A percentile compares a stretch with the other conserved stretches of the same genome.
Evolutionary conservation across 2,888 invertebrate species (phyloP).

Genomic region (Spatulosminthurus flaviceps): DNA sequence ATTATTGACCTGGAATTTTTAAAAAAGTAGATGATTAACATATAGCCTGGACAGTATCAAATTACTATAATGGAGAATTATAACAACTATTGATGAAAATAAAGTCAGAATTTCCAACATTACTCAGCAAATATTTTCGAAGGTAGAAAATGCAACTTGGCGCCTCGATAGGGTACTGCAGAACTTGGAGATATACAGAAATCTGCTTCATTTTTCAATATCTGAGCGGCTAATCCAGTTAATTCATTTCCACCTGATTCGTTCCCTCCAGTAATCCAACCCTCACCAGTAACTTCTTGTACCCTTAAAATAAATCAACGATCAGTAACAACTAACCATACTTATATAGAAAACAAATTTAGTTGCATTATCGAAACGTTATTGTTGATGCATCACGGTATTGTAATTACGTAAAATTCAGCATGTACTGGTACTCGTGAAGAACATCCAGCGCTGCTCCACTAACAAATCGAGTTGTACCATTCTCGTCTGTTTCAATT

Average conservation of each 20-base stretch:
- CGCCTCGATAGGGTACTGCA: not conserved
- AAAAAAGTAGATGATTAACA: no score
- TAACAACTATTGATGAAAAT: no score
- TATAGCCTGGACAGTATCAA: no score
- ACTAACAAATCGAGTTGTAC: not conserved
- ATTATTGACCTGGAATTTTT: not conserved
- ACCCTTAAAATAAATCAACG: not conserved
- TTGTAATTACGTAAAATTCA: constrained; percentile 24
- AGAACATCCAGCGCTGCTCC: not conserved
- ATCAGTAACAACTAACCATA: no score
- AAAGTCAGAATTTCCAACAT: not conserved
- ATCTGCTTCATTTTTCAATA: constrained; percentile 1
- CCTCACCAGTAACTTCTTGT: not conserved
- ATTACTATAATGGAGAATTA: no score
- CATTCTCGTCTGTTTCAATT: no score
- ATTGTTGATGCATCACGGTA: no score
- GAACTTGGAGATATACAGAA: not conserved
- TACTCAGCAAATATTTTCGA: not conserved
- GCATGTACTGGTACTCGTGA: constrained; percentile 13
- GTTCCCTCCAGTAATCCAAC: not conserved
- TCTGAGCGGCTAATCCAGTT: not conserved
- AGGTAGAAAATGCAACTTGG: not conserved
- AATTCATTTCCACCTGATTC: not conserved
- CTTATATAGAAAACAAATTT: no score
- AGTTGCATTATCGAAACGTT: no score